Base-by-base conservation (phyloP, 2,797 vertebrate species). In the Ctenosaura bakeri region DNA sequence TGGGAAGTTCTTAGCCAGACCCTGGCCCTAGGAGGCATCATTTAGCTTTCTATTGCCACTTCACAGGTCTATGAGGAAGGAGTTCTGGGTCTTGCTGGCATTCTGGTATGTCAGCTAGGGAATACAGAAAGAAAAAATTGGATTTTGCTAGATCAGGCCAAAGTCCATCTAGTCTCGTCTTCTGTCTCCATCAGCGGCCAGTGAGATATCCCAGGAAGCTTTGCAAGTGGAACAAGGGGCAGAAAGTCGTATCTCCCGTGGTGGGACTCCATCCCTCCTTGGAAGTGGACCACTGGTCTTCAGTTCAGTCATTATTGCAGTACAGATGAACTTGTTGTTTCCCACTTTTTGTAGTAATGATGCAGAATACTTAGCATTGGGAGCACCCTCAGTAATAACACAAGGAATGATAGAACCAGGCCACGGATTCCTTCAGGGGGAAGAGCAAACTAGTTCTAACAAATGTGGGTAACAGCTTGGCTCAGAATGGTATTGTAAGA, bases 381-480 rank as follows among this genome's bases (percentile, higher is more conserved):
- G 73, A 46, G 3, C n/a, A 38, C 32, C 24, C 54, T 59, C 22
- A 35, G 32, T 38, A 77, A 77, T 24, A 64, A 56, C 86, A 52
- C 6, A 26, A 80, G 86, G 32, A 79, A 88, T 6, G 20, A 32
- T 46, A 87, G 79, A 90, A 90, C 78, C 46, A 83, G 85, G 83
- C 71, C 71, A 52, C 14, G 16, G 16, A 76, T 90, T 90, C 85
- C 85, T 56, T 38, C 71, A 77, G 85, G 89, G 64, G 52, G 56
- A 69, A 83, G 79, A 90, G n/a, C 46, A 79, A 89, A 79, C 88
- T 85, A 84, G 62, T 89, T 89, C n/a, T 26, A 87, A 54, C 42
- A 32, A 29, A 76, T 76, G 54, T 52, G 77, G 83, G 29, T 64
- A 74, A 81, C 50, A 32, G 52, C 66, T 64, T 74, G 64, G 18